A percentile compares a stretch with the other conserved stretches of the same genome.
These are phyloP conservation scores for Bombus waltoni DNA, from an alignment of 1,140 invertebrate genomes.

Conservation along the genomic window DNA sequence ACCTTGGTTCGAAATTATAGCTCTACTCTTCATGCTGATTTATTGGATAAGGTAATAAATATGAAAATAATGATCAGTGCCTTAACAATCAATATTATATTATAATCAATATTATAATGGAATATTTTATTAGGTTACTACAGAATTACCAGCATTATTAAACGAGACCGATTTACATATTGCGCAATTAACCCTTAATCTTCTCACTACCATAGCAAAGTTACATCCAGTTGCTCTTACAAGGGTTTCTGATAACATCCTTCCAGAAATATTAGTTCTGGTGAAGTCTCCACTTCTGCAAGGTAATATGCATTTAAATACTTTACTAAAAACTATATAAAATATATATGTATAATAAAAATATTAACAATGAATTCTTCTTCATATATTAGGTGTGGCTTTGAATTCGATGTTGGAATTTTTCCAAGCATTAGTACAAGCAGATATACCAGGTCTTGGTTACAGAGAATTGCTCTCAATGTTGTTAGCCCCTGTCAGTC, in stretches of 20 bases:
- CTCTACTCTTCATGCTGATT: slow-evolving; percentile 86
- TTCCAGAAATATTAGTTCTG: slow-evolving; percentile 93
- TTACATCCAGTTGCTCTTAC: slow-evolving; percentile 88
- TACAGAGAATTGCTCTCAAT: slow-evolving; percentile 91
- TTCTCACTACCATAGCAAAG: slow-evolving; percentile 90
- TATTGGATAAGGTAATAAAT: slow-evolving; percentile 87
- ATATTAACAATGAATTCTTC: neutral
- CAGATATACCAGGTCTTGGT: slow-evolving; percentile 90
- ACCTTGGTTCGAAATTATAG: slow-evolving; percentile 94
- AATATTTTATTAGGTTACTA: slow-evolving; percentile 83
- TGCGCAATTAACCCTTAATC: slow-evolving; percentile 93
- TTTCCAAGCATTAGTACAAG: slow-evolving; percentile 93
- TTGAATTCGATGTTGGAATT: slow-evolving; percentile 95
- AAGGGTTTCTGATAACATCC: slow-evolving; percentile 86
- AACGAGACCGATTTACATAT: slow-evolving; percentile 98
- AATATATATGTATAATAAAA: neutral
- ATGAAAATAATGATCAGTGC: neutral
- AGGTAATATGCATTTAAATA: slow-evolving; percentile 79
- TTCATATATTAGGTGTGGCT: slow-evolving; percentile 87
- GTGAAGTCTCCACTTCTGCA: slow-evolving; percentile 95
- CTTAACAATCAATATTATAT: neutral
- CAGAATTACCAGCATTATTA: slow-evolving; percentile 94
- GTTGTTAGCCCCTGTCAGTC: slow-evolving; percentile 86
- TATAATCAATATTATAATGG: neutral
- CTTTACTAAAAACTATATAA: neutral